These are phyloP conservation scores for Mastacembelus armatus DNA, from an alignment of 2,797 vertebrate species.

Conservation along the genomic window DNA sequence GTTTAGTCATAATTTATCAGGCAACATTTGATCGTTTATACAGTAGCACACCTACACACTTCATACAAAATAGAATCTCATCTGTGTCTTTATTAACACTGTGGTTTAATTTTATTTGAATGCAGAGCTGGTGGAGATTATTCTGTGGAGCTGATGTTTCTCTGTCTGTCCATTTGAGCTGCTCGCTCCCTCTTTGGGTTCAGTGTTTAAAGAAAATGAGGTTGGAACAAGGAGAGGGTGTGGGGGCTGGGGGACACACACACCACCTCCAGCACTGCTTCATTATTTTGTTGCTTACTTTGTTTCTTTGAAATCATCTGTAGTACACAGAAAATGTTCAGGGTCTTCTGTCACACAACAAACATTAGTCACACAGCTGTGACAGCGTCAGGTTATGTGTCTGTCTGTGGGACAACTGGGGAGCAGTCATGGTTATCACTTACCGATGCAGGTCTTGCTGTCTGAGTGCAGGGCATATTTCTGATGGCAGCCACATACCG, in stretches of 20 bases:
- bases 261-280: no score
- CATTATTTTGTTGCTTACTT: not conserved
- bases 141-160: not conserved
- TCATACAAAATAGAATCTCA: not conserved
- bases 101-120: not conserved
- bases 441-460: conserved; percentile 97
- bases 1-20: no score
- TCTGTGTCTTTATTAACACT: not conserved
- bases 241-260: no score
- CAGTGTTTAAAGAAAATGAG: conserved; percentile 4
- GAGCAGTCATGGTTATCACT: conserved; percentile 75
- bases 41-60: no score
- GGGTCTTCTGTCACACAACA: conserved; percentile 14
- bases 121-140: not conserved
- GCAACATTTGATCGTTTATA: no score
- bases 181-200: not conserved
- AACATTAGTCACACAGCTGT: conserved; percentile 31
- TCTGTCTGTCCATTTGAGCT: not conserved
- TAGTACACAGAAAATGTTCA: conserved; percentile 1
- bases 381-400: not conserved
- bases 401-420: not conserved
- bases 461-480: conserved; percentile 97
- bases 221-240: no score
- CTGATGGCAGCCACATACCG: conserved; percentile 96
- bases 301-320: conserved; percentile 6